Conservation (phyloP, 2,797 vertebrate genomes). For the Tokudaia tokunoshimensis region DNA sequence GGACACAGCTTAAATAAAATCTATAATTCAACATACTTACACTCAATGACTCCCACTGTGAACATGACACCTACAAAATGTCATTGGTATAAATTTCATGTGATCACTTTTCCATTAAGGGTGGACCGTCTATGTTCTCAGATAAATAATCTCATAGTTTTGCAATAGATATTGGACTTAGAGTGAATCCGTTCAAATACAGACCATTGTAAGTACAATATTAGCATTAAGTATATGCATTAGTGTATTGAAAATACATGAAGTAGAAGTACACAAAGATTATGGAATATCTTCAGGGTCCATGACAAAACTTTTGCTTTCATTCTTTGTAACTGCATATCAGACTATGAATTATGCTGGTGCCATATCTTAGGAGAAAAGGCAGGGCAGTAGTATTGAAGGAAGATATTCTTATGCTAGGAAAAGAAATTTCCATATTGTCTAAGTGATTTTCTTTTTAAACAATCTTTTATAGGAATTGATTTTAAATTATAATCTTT, state of each 20-base stretch:
- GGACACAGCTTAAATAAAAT: not conserved
- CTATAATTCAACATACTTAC: conserved; percentile 7
- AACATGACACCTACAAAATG: not conserved
- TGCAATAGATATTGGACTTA: not conserved
- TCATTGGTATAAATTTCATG: not conserved
- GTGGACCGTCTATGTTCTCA: not conserved
- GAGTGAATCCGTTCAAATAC: not conserved
- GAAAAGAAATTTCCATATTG: conserved; percentile 1
- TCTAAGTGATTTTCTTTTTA: conserved; percentile 29
- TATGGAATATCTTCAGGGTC: not conserved
- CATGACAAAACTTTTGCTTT: conserved; percentile 26
- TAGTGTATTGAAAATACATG: not conserved
- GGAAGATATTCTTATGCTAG: not conserved
- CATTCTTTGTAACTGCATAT: conserved; percentile 1
- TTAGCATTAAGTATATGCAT: not conserved
- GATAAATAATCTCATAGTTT: conserved; percentile 4
- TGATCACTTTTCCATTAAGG: not conserved
- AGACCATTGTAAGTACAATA: not conserved
- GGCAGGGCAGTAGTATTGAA: not conserved
- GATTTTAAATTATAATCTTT: not conserved
- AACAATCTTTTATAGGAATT: not conserved
- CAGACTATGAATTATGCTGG: conserved; percentile 29
- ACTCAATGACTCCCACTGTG: not conserved
- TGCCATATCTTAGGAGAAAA: conserved; percentile 53
- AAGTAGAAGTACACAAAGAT: not conserved